phyloP scores from a whole-genome alignment of 1,140 invertebrate species.

The Drosophila ambigua region DNA sequence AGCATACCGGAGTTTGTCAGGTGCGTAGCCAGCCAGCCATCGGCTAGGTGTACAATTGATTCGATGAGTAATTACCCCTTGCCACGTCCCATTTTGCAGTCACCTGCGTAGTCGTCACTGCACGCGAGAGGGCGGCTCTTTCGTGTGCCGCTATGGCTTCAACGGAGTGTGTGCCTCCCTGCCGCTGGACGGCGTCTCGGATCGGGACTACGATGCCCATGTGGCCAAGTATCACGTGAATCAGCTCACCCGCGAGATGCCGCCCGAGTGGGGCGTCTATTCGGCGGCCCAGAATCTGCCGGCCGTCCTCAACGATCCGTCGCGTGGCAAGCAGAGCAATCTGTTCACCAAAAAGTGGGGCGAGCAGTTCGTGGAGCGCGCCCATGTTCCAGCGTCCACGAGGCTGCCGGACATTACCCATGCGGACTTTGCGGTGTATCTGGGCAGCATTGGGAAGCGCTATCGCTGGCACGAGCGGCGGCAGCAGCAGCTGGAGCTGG shows the following conservation, averaged over 20 bases:
- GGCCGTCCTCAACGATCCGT: constrained; percentile 98
- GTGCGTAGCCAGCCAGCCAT: constrained; percentile 60
- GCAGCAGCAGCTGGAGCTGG: constrained; percentile 52
- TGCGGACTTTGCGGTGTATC: constrained; percentile 94
- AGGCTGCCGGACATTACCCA: constrained; percentile 93
- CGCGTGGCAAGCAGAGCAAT: constrained; percentile 93
- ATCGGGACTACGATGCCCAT: constrained; percentile 94
- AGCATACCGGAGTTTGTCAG: constrained; percentile 85
- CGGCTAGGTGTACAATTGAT: neutral
- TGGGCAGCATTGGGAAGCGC: constrained; percentile 90
- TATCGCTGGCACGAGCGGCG: constrained; percentile 85
- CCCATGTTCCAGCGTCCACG: constrained; percentile 88
- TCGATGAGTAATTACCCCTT: neutral
- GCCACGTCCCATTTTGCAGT: constrained; percentile 81
- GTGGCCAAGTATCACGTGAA: constrained; percentile 91
- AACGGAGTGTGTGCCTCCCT: constrained; percentile 94
- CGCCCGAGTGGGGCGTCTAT: constrained; percentile 90
- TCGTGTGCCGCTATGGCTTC: constrained; percentile 94
- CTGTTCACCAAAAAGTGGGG: constrained; percentile 99
- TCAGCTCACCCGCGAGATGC: constrained; percentile 84
- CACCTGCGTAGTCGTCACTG: constrained; percentile 93
- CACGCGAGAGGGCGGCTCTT: constrained; percentile 94
- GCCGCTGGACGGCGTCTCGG: constrained; percentile 94
- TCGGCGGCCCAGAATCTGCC: constrained; percentile 96
- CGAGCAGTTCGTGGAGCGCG: constrained; percentile 94